Conservation (phyloP, 2,797 vertebrate genomes). For the Poeciliopsis gracilis region DNA sequence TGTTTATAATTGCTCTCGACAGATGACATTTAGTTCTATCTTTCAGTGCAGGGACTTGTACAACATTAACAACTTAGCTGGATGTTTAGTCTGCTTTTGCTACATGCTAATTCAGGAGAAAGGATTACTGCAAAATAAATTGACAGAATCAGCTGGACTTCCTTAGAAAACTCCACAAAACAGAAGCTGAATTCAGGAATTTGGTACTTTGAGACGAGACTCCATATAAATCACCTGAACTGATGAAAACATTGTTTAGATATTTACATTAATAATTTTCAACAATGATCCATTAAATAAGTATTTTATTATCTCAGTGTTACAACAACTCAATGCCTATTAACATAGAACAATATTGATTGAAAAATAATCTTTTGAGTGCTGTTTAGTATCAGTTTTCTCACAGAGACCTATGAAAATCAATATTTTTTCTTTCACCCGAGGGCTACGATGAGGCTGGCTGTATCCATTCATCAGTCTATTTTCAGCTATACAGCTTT, state of each 20-base stretch:
- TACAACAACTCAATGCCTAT: neutral
- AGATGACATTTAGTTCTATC: neutral
- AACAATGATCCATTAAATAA: neutral
- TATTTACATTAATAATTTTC: neutral
- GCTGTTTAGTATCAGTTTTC: neutral
- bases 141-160: neutral
- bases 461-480: neutral
- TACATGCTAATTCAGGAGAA: neutral
- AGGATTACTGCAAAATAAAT: neutral
- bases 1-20: neutral
- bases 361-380: neutral
- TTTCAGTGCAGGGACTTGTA: neutral
- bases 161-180: neutral
- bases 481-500: neutral
- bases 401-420: neutral
- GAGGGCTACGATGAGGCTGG: neutral
- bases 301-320: neutral
- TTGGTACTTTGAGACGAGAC: neutral
- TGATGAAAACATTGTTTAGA: neutral
- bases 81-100: neutral
- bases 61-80: neutral
- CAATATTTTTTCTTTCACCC: neutral
- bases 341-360: neutral
- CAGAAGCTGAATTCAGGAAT: neutral
- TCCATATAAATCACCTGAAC: neutral